Evolutionary conservation across 2,888 invertebrate species (phyloP), one percentile per base, ranked within the genome.

Genomic region (Lepas anatifera): DNA sequence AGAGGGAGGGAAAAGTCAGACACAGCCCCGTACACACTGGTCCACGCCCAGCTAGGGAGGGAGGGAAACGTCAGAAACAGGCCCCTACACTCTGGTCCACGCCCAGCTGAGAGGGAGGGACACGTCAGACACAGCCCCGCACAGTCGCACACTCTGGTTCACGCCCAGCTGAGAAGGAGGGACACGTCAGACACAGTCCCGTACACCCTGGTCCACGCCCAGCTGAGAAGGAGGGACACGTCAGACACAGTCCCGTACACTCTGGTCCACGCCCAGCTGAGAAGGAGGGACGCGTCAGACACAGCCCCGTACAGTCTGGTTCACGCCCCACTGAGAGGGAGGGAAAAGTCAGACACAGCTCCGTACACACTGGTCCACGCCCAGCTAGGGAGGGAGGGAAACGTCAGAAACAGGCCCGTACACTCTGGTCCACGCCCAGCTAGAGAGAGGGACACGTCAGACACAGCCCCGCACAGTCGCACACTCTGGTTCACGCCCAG

Each of bases 361-460:
- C n/a, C 88, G 85, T 76, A 81, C 77, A 81, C 92, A 86, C 77
- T 89, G 84, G 83, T 92, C 97, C 81, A 89, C 87, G 1, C 95
- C 95, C 71, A 94, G 81, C 87, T 90, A 77, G 69, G 81, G n/a
- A n/a, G n/a, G n/a, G n/a, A n/a, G n/a, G n/a, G n/a, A n/a, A n/a
- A n/a, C n/a, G n/a, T n/a, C n/a, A n/a, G n/a, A n/a, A n/a, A n/a
- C n/a, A n/a, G n/a, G n/a, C n/a, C n/a, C 88, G 85, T 76, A 81
- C 77, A 81, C 92, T 86, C 77, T 89, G 84, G 83, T 92, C 97
- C 81, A 89, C 87, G 1, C 95, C 95, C 71, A 94, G 81, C 87
- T 90, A 77, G 69, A 81, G n/a, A n/a, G n/a, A n/a, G n/a, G n/a
- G n/a, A n/a, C n/a, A n/a, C n/a, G n/a, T n/a, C n/a, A n/a, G n/a